Evolutionary conservation across 1,140 invertebrate genomes (phyloP), one percentile per base, ranked within the genome.

Genomic region (Dinothrombium tinctorium): DNA sequence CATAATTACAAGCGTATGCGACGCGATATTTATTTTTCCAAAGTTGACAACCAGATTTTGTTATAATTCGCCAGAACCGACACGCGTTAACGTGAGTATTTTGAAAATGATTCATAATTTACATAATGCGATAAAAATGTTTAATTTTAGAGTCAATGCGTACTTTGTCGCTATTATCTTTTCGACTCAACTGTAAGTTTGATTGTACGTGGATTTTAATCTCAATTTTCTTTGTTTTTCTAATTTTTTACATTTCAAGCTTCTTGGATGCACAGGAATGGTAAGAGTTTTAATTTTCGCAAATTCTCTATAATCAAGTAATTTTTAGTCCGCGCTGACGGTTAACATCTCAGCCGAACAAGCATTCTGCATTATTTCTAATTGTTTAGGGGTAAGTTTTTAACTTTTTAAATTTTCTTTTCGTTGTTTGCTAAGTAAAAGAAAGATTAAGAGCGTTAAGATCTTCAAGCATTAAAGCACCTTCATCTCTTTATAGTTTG

Each of bases 351-450:
- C 37, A 25, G 37, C 37, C 2, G 15, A 12, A 6, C 37, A 38
- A 25, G 37, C 37, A 11, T 38, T 38, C 26, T 38, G 37, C 17
- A 5, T 38, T 4, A 38, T 38, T 6, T 25, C 22, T 23, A 22
- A 38, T 25, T 38, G 37, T 26, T 19, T 38, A 21, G 33, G 33
- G 33, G 33, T 36, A 36, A 36, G 33, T 36, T 36, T 0, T n/a
- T 8, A 36, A 21, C 4, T 12, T 9, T 21, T 22, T 21, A 20
- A 2, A 7, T 12, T 36, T 36, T 21, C 11, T 36, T 7, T 21
- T 21, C 11, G 12, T 22, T n/a, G n/a, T n/a, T n/a, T n/a, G n/a
- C n/a, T n/a, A n/a, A n/a, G n/a, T n/a, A n/a, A n/a, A n/a, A n/a
- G n/a, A n/a, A n/a, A n/a, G n/a, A n/a, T n/a, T n/a, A n/a, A n/a